Conservation (phyloP, 2,113 vertebrate species). For the Scalopus aquaticus region DNA sequence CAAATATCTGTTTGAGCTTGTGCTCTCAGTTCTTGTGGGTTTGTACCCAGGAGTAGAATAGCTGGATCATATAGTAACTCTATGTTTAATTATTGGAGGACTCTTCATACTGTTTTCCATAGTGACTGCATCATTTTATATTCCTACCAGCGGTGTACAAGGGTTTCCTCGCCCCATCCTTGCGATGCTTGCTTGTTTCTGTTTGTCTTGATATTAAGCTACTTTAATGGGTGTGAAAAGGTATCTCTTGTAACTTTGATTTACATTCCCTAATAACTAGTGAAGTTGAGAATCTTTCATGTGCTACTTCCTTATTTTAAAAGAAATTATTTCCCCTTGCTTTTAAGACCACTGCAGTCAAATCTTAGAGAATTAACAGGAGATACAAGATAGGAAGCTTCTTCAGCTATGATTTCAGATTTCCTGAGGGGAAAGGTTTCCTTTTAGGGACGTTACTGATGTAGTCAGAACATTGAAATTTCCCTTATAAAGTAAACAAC, state of each 20-base stretch:
- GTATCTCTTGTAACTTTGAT: background rate
- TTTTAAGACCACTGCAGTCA: background rate
- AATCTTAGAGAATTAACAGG: background rate
- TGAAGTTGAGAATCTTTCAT: background rate
- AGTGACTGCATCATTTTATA: background rate
- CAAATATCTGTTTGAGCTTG: background rate
- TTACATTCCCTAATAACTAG: slow-evolving; percentile 5
- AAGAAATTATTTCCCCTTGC: slow-evolving; percentile 25
- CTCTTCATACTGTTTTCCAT: background rate
- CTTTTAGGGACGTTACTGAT: background rate
- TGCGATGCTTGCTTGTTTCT: background rate
- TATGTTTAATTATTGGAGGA: background rate
- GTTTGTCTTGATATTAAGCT: background rate
- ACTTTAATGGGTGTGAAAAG: background rate
- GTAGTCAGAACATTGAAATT: background rate
- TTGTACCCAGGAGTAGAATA: background rate
- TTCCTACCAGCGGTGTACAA: background rate
- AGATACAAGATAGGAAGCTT: background rate
- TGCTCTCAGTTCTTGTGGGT: background rate
- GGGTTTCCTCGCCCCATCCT: background rate
- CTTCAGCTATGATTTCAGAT: background rate
- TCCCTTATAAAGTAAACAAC: background rate
- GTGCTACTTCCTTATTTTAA: background rate
- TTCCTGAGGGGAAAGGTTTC: background rate
- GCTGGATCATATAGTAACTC: background rate